Conservation (phyloP, 2,797 vertebrate genomes). For the Leptoclinus maculatus region DNA sequence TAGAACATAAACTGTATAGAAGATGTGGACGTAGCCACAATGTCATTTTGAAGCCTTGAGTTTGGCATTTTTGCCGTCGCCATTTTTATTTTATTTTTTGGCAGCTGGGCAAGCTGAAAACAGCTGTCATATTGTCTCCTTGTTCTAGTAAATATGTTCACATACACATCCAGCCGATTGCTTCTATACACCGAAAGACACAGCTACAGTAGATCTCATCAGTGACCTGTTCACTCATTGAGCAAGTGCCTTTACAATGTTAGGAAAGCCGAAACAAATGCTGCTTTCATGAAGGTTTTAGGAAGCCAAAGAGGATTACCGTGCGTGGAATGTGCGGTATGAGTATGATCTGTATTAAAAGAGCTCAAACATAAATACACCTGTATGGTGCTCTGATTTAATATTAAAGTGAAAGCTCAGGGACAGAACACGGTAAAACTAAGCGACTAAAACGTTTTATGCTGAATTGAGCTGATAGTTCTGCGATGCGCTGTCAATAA, state of each 20-base stretch:
- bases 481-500: not conserved
- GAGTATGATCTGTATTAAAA: not conserved
- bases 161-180: not conserved
- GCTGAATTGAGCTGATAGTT: not conserved
- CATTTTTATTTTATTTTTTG: too few relatives aligned
- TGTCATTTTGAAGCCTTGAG: not conserved
- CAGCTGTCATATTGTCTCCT: not conserved
- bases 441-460: not conserved
- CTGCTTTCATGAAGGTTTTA: slow-evolving; percentile 2
- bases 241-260: not conserved
- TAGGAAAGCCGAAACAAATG: not conserved
- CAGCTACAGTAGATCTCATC: not conserved
- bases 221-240: not conserved
- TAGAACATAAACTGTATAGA: too few relatives aligned
- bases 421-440: not conserved
- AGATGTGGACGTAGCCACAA: too few relatives aligned
- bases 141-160: not conserved
- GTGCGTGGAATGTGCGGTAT: not conserved
- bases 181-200: not conserved
- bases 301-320: slow-evolving; percentile 14
- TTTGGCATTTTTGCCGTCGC: too few relatives aligned
- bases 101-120: not conserved
- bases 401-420: not conserved
- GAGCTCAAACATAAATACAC: not conserved
- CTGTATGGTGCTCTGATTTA: not conserved